These are phyloP conservation scores for Alloplasta piceator DNA, from an alignment of 2,888 invertebrate genomes.

Conservation along the genomic window DNA sequence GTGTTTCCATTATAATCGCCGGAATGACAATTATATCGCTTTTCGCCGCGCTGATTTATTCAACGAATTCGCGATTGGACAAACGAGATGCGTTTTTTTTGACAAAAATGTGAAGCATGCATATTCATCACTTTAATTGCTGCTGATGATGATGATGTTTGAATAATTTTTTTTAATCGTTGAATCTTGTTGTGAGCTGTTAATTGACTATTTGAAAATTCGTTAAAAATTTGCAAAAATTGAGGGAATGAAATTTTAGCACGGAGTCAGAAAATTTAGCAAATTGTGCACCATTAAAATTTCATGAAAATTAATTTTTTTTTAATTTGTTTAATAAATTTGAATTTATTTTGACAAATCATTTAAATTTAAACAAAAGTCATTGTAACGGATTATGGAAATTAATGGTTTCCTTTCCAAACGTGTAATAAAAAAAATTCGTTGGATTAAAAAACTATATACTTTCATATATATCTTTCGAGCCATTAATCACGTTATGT, in stretches of 20 bases:
- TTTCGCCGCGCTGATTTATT: slow-evolving; percentile 25
- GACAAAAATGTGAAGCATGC: not conserved
- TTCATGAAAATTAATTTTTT: no score
- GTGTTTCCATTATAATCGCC: slow-evolving; percentile 34
- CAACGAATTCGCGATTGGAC: not conserved
- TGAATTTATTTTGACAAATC: no score
- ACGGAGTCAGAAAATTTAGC: no score
- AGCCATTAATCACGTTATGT: not conserved
- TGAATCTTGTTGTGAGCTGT: no score
- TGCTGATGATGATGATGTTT: not conserved
- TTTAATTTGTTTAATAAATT: no score
- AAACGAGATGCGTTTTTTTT: not conserved
- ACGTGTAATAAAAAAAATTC: not conserved
- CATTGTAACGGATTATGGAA: not conserved
- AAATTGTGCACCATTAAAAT: not conserved
- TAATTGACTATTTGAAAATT: not conserved
- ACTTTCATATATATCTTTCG: not conserved
- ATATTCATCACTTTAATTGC: slow-evolving; percentile 16
- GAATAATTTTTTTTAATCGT: not conserved
- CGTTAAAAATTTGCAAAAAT: not conserved
- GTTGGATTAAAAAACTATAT: not conserved
- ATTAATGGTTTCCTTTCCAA: not conserved
- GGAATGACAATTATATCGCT: slow-evolving; percentile 39
- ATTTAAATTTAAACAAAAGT: no score
- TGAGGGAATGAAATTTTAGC: not conserved